Conservation (phyloP, 2,888 invertebrate species). For the Drosophila borealis region DNA sequence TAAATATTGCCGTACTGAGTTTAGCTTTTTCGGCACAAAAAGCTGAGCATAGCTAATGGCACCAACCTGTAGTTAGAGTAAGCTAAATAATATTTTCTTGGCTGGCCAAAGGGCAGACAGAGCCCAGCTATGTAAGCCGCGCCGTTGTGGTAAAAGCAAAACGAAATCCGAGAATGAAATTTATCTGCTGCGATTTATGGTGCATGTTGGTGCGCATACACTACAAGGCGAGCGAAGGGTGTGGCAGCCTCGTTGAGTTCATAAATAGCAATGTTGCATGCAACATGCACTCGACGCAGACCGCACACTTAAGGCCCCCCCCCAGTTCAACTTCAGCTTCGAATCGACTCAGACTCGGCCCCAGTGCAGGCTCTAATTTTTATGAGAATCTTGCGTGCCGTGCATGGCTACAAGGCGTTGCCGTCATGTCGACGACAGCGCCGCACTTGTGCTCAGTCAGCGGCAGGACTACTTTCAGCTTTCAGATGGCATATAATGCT, state of each 20-base stretch:
- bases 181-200: constrained; percentile 78
- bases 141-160: constrained; percentile 44
- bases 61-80: constrained; percentile 21
- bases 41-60: accelerated
- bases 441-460: constrained; percentile 36
- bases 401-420: constrained; percentile 73
- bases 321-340: constrained; percentile 22
- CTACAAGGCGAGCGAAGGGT: constrained; percentile 27
- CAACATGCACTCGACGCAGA: constrained; percentile 63
- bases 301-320: constrained; percentile 32
- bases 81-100: constrained; percentile 54
- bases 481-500: constrained; percentile 46
- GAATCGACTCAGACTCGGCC: constrained; percentile 19
- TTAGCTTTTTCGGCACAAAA: neutral
- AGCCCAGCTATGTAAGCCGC: constrained; percentile 20
- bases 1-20: neutral
- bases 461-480: constrained; percentile 24
- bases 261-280: constrained; percentile 81
- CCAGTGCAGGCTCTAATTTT: constrained; percentile 71
- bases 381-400: constrained; percentile 77
- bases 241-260: constrained; percentile 69
- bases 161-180: constrained; percentile 68
- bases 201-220: constrained; percentile 23
- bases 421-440: constrained; percentile 58
- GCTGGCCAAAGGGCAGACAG: constrained; percentile 56